Base-by-base conservation (phyloP, 2,797 vertebrate species). In the Meda fulgida region DNA sequence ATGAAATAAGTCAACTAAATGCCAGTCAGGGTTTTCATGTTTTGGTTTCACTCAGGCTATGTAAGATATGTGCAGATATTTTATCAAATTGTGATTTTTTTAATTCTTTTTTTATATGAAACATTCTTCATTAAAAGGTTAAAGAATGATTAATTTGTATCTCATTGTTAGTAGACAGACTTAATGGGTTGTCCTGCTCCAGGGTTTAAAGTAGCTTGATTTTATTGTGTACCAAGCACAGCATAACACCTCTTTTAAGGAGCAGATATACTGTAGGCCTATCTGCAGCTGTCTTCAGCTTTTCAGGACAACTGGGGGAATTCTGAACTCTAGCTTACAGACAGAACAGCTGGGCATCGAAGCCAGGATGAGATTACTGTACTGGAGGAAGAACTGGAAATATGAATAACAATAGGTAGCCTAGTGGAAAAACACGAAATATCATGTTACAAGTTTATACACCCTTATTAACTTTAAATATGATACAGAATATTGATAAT, bases 281-380 rank as follows among this genome's bases (percentile, higher is more conserved):
- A n/a, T 55, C 48, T 40, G 51, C 48, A 71, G 80, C 80, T 81
- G 66, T 72, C n/a, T 43, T 19, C 2, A 81, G 36, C 51, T 77
- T 60, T 60, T 77, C 21, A 19, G 63, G 29, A 80, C 29, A 38
- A n/a, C 21, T 26, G 13, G 13, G 21, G 29, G 43, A 65, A 46
- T 65, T 29, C 77, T 65, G 36, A 13, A 21, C 3, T 1, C 9
- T 58, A 31, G 18, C 2, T 72, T 31, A 48, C 46, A 16, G 46
- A 70, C 48, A 55, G 51, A 77, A 38, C 75, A 78, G 53, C 53
- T 38, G 21, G 26, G 14, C 51, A 58, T 58, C 21, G n/a, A 36
- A 53, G 29, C 48, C 48, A 34, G 11, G 48, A 76, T 58, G 11
- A 55, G 31, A 18, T 48, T n/a, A 31, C 26, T 51, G 8, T 46